A percentile compares a stretch with the other conserved stretches of the same genome.
Evolutionary conservation across 2,888 invertebrate genomes (phyloP).

Genomic region (Drosophila imparisetae): DNA sequence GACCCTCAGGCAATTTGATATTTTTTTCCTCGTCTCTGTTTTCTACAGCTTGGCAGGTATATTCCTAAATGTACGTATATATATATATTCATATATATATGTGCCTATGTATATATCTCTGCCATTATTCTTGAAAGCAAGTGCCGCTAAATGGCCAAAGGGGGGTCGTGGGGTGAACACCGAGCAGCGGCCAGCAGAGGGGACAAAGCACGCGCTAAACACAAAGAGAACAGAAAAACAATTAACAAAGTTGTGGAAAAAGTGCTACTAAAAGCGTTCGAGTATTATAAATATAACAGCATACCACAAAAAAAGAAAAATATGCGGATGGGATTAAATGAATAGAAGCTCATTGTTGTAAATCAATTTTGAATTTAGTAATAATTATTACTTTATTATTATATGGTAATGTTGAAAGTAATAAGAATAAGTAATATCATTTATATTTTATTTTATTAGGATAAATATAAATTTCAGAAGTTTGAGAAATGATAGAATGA

Average conservation of each 20-base stretch:
- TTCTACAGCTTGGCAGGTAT: conserved; percentile 16
- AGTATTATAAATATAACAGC: conserved; percentile 35
- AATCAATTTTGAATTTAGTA: background rate
- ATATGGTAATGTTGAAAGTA: background rate
- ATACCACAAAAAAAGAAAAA: background rate
- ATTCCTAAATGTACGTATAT: conserved; percentile 20
- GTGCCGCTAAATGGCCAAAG: conserved; percentile 73
- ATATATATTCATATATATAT: conserved; percentile 9
- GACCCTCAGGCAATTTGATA: conserved; percentile 48
- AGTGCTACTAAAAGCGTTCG: conserved; percentile 34
- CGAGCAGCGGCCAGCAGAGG: conserved; percentile 33
- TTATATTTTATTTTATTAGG: background rate
- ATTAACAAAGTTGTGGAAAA: conserved; percentile 43
- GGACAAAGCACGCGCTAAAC: conserved; percentile 59
- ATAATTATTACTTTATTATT: background rate
- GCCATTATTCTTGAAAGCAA: conserved; percentile 65
- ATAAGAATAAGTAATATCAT: background rate
- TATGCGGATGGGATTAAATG: conserved; percentile 2
- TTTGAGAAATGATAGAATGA: background rate
- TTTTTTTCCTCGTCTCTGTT: conserved; percentile 21
- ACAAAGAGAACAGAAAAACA: conserved; percentile 53
- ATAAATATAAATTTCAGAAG: background rate
- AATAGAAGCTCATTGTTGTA: background rate
- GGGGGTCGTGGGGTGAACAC: conserved; percentile 35
- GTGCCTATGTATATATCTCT: conserved; percentile 8